Base-by-base conservation (phyloP, 53 echinoderm and acorn worm species). In the Pentamera pediparva region DNA sequence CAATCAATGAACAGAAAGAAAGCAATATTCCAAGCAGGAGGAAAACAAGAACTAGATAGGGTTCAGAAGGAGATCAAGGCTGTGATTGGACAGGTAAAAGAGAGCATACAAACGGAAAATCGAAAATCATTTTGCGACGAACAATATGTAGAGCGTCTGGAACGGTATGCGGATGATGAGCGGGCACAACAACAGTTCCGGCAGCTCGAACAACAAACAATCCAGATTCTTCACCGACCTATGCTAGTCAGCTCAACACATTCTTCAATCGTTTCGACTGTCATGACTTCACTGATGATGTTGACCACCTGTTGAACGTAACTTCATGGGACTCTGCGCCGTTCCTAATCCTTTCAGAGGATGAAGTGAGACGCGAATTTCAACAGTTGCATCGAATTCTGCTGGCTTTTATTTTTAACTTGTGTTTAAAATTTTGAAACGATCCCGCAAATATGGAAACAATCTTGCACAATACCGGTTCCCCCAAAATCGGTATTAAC, bases 1-100 rank as follows among this genome's bases (percentile, higher is more conserved):
- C 21, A 34, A 37, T n/a, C 64, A 2, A 38, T 77, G 47, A 77
- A 63, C 28, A 13, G 18, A 35, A 77, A 77, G 36, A 61, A 43
- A 37, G 48, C 22, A 31, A 37, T 8, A 21, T 65, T 65, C 11
- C 41, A 26, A 19, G 5, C 37, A 5, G 63, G 54, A 35, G 36
- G 65, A 26, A 65, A 26, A 29, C 25, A 45, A 45, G 33, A 25
- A 27, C 48, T 49, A 18, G 22, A 29, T 3, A 29, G 7, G 27
- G 12, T 69, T 37, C 24, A n/a, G n/a, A n/a, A n/a, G n/a, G n/a
- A n/a, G n/a, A n/a, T n/a, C n/a, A n/a, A n/a, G n/a, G n/a, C n/a
- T n/a, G n/a, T n/a, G n/a, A n/a, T n/a, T n/a, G n/a, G n/a, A n/a
- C n/a, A n/a, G n/a, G n/a, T n/a, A n/a, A n/a, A n/a, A n/a, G n/a